Conservation (phyloP, 2,797 vertebrate genomes). For the Rhinophrynus dorsalis region DNA sequence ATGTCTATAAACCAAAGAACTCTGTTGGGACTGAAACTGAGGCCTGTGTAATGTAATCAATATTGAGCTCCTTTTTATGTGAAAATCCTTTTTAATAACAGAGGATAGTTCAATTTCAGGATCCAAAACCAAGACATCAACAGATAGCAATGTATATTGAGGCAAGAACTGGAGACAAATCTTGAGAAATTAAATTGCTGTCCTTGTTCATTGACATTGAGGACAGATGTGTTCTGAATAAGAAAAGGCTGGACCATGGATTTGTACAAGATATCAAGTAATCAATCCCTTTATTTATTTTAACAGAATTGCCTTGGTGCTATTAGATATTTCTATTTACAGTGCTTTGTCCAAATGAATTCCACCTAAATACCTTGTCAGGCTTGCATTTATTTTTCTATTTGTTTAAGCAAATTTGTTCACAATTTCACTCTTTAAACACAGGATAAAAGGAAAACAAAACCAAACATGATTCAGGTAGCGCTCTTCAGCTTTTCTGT, state of each 20-base stretch:
- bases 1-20: too few species aligned
- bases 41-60: too few species aligned
- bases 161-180: constrained; percentile 18
- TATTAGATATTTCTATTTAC: constrained; percentile 40
- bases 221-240: constrained; percentile 36
- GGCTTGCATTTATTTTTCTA: constrained; percentile 35
- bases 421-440: background rate
- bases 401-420: constrained; percentile 33
- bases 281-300: constrained; percentile 48
- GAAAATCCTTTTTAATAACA: background rate
- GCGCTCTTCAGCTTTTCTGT: too few species aligned
- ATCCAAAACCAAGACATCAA: background rate
- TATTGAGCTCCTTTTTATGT: too few species aligned
- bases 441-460: background rate
- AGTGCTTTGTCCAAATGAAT: constrained; percentile 30
- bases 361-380: constrained; percentile 40
- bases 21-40: too few species aligned
- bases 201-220: constrained; percentile 31
- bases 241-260: constrained; percentile 15
- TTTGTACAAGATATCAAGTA: constrained; percentile 33
- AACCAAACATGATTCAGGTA: too few species aligned
- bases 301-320: constrained; percentile 37
- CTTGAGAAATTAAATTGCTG: constrained; percentile 36
- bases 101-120: background rate
- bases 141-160: constrained; percentile 2